Percentiles rank a stretch among this genome's conserved stretches.
Evolutionary conservation across 2,888 invertebrate genomes (phyloP).

Genomic region (Drosophila formosana): DNA sequence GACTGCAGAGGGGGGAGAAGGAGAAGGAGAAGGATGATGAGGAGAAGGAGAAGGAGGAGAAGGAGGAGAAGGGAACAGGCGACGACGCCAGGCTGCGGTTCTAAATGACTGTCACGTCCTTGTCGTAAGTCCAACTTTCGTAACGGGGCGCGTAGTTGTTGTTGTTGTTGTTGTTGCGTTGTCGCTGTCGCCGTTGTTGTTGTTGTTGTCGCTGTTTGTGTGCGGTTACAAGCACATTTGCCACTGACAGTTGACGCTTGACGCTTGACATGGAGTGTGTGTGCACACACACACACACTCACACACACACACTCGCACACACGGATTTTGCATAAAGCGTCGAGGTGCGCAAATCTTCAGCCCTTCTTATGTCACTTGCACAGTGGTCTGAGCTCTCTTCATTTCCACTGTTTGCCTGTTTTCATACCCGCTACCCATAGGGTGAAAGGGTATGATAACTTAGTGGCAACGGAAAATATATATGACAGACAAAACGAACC

Average conservation of each 20-base stretch:
- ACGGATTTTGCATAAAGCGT: slow-evolving; percentile 63
- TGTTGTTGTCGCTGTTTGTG: slow-evolving; percentile 54
- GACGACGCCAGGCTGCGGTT: slow-evolving; percentile 69
- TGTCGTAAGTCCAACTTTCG: slow-evolving; percentile 75
- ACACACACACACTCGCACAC: slow-evolving; percentile 23
- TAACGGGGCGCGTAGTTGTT: slow-evolving; percentile 32
- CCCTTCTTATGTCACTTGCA: slow-evolving; percentile 64
- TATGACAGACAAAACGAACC: too few relatives aligned
- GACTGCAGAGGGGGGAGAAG: background rate
- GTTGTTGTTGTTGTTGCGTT: slow-evolving; percentile 33
- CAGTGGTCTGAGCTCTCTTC: slow-evolving; percentile 43
- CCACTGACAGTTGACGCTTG: slow-evolving; percentile 83
- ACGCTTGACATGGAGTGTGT: slow-evolving; percentile 74
- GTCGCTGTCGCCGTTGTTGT: slow-evolving; percentile 36
- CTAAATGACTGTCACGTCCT: slow-evolving; percentile 80
- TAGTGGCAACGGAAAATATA: too few relatives aligned
- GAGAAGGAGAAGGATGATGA: background rate
- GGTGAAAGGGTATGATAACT: too few relatives aligned
- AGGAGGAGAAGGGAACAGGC: slow-evolving; percentile 3
- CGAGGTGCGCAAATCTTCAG: slow-evolving; percentile 62
- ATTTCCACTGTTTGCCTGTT: background rate
- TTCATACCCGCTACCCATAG: too few relatives aligned
- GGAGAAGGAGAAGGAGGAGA: background rate
- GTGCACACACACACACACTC: slow-evolving; percentile 35
- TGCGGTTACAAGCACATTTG: slow-evolving; percentile 81